phyloP scores from a whole-genome alignment of 2,888 invertebrate species.

The Ischnura elegans region DNA sequence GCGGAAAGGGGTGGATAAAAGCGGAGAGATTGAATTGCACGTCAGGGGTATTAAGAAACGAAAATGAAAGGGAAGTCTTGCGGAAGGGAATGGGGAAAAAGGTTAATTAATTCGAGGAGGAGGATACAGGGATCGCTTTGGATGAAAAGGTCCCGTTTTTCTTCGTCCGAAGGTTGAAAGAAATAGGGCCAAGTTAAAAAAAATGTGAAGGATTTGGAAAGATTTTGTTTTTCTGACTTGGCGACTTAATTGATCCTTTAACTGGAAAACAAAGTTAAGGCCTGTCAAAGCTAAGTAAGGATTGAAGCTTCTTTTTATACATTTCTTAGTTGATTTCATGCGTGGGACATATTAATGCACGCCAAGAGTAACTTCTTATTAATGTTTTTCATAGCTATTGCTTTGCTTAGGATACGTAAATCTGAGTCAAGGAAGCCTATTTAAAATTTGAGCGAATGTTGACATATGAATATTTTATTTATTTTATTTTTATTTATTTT shows the following conservation, averaged over 20 bases:
- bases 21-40: conserved; percentile 62
- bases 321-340: too few species aligned
- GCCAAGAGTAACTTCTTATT: too few species aligned
- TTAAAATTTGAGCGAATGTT: too few species aligned
- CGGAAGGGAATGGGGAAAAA: conserved; percentile 62
- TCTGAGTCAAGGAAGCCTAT: too few species aligned
- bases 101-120: conserved; percentile 65
- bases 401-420: too few species aligned
- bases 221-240: conserved; percentile 25
- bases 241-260: conserved; percentile 22
- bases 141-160: conserved; percentile 42
- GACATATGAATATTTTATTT: too few species aligned
- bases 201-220: not conserved
- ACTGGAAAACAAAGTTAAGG: not conserved
- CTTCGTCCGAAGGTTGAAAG: not conserved
- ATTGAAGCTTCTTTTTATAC: not conserved
- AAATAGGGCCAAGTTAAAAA: not conserved
- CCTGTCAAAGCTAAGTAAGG: not conserved
- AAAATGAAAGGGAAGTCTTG: conserved; percentile 65
- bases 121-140: conserved; percentile 52
- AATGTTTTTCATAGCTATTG: too few species aligned
- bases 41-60: conserved; percentile 62
- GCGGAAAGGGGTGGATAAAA: conserved; percentile 21
- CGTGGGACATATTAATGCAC: too few species aligned
- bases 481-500: too few species aligned